Evolutionary conservation across 2,888 invertebrate genomes (phyloP).

Genomic region (Xylocampa areola): DNA sequence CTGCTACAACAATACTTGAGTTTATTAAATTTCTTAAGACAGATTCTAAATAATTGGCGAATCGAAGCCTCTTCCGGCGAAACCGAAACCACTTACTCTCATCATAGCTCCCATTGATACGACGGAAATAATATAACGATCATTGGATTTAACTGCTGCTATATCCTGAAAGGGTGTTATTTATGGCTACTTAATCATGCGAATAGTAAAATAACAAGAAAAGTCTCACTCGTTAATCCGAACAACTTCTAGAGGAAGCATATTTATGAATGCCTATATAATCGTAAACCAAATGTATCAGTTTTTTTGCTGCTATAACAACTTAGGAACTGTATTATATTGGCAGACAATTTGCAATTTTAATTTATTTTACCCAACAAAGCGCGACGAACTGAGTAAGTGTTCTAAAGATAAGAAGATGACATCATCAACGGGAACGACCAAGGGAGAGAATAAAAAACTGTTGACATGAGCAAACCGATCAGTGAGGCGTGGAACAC

Average conservation of each 20-base stretch:
- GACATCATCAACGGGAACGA: conserved; percentile 81
- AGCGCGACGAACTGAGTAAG: conserved; percentile 46
- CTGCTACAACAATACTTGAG: conserved; percentile 76
- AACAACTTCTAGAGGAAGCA: background rate
- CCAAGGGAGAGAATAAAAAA: conserved; percentile 76
- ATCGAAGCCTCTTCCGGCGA: background rate
- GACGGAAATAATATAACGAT: conserved; percentile 8
- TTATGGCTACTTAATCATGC: conserved; percentile 64
- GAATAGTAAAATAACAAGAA: conserved; percentile 29
- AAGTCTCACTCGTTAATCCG: conserved; percentile 10
- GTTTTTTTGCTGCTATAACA: conserved; percentile 24
- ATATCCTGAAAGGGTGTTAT: conserved; percentile 57
- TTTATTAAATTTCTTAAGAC: conserved; percentile 72
- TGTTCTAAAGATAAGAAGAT: conserved; percentile 71
- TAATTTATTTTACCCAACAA: conserved; percentile 64
- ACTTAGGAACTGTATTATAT: conserved; percentile 36
- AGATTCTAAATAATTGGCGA: conserved; percentile 19
- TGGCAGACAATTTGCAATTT: conserved; percentile 55
- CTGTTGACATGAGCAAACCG: conserved; percentile 70
- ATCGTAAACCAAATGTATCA: conserved; percentile 14
- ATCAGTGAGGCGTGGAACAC: conserved; percentile 69
- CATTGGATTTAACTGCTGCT: conserved; percentile 4
- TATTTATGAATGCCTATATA: background rate
- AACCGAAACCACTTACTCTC: conserved; percentile 3
- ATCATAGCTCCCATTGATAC: background rate